Evolutionary conservation across 2,888 invertebrate species (phyloP), one percentile per base, ranked within the genome.

Genomic region (Platycheirus albimanus): DNA sequence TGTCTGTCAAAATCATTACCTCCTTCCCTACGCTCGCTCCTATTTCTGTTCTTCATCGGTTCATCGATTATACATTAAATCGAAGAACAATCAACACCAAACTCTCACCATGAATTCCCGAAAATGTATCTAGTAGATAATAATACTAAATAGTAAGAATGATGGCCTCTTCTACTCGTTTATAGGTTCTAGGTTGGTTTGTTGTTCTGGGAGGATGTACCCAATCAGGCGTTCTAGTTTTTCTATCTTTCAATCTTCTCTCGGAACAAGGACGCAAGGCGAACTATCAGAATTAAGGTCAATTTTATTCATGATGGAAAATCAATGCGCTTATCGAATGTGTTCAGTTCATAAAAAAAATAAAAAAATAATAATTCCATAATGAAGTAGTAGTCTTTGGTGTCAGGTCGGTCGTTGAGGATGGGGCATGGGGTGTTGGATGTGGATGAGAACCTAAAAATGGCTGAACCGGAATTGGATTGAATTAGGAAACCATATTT

Each of bases 221-320:
- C 61, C 43, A 28, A 61, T 45, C 28, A 30, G 15, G 45, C 38
- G 43, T 30, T 61, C 61, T 61, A 45, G 6, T 61, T 61, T 61
- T 45, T 17, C 61, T 61, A 43, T 61, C 43, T 43, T n/a, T n/a
- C n/a, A n/a, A n/a, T n/a, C n/a, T n/a, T n/a, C 30, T 4, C 41
- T 58, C 41, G 28, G 11, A 61, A 28, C 17, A n/a, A 28, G 7
- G 13, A 41, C 13, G n/a, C 4, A 1, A 41, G 58, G 41, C 30
- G 15, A 58, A 38, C 20, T 58, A 41, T 41, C 28, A 43, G 77
- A 71, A 76, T 81, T 78, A 78, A 72, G 78, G 71, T 83, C 72
- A 78, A 83, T 78, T 69, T 83, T 83, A 74, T 83, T 78, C 77
- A 78, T 69, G 56, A 78, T 69, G 56, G 83, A 78, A 78, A 83